Base-by-base conservation (phyloP, 2,888 invertebrate species). In the Idaea straminata region DNA sequence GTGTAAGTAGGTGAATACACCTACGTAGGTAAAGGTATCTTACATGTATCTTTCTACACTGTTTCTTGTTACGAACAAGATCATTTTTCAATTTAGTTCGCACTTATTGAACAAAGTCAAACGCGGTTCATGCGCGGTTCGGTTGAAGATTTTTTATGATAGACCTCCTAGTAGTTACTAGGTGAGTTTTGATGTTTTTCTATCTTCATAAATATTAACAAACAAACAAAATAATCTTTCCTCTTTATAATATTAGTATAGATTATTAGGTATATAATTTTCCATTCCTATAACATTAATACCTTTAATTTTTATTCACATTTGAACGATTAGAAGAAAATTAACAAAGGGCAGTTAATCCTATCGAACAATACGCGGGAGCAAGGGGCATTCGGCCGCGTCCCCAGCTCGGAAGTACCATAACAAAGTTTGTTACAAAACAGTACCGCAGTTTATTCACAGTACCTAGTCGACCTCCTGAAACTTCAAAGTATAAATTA, bases 401-500 rank as follows among this genome's bases (percentile, higher is more conserved):
- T 63, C 62, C 66, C 68, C 64, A 64, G 61, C 66, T 69, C 64
- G 64, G 61, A 72, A 69, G 69, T 69, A 73, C 71, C 71, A 75
- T 74, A 74, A 74, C 74, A 74, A 76, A 79, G 73, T 73, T 74
- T 69, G 72, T 72, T 71, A 65, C 66, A 34, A 65, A 72, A 69
- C 69, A 71, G 67, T 66, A 66, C 67, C 68, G 68, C 64, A 62
- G 68, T 69, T 72, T 71, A 73, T 71, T 71, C 66, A 68, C 64
- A 69, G 67, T 65, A 70, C 68, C 68, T 65, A 63, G 63, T 68
- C 65, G 67, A 69, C 68, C 70, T 69, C 64, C 67, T 68, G 62
- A 15, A 65, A 66, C 62, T 66, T 66, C 65, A 66, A 70, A 73
- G 71, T 83, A 80, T 81, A 88, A 88, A 88, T 88, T 87, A 89